Conservation (phyloP, 2,113 vertebrate genomes). For the Mungos mungo region DNA sequence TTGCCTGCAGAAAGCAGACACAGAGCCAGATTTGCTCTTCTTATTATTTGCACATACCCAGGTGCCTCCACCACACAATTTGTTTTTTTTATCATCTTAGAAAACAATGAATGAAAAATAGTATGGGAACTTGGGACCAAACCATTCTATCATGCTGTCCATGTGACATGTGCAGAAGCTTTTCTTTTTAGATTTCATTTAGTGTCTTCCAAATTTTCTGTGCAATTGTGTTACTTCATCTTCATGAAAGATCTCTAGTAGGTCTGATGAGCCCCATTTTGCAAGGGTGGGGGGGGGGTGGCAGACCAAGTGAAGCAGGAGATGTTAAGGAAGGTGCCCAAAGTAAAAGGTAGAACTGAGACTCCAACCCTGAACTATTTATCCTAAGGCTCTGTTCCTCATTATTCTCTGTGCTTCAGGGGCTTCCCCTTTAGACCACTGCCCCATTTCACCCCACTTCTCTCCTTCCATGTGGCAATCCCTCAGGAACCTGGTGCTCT, state of each 20-base stretch:
- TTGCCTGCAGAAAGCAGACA: background rate
- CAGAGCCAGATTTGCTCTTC: background rate
- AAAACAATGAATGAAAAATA: background rate
- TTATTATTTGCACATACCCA: background rate
- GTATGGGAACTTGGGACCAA: background rate
- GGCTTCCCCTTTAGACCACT: background rate
- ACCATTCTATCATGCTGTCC: background rate
- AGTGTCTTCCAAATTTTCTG: background rate
- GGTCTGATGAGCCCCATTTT: background rate
- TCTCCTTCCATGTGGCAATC: background rate
- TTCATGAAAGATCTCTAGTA: background rate
- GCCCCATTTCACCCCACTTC: fast-evolving
- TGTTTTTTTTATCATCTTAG: background rate
- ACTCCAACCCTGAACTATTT: background rate
- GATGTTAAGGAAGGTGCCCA: background rate
- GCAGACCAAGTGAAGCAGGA: background rate
- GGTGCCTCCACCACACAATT: background rate
- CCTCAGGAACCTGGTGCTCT: background rate
- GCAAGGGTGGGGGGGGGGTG: background rate
- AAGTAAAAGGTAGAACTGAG: background rate
- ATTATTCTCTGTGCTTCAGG: no score
- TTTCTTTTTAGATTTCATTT: background rate
- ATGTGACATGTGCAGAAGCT: fast-evolving
- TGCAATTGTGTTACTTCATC: background rate
- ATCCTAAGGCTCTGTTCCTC: background rate